phyloP scores from a whole-genome alignment of 2,888 invertebrate genomes.

The Osedax fenrisi region DNA sequence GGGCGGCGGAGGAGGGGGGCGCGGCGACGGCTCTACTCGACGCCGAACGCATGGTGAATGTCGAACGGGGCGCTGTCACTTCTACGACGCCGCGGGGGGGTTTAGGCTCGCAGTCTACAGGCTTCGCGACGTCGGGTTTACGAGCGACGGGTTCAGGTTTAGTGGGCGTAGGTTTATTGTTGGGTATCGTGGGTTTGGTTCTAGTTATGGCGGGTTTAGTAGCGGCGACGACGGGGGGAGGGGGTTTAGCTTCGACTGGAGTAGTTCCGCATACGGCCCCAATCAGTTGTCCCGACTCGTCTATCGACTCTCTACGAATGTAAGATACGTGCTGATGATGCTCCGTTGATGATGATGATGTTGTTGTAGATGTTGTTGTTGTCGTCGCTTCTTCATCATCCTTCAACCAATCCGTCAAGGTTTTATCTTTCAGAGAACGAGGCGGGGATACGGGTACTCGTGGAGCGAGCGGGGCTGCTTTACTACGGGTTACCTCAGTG shows the following conservation, averaged over 20 bases:
- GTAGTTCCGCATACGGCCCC: not conserved
- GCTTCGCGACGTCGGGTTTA: not conserved
- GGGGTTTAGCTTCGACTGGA: not conserved
- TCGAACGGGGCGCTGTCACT: not conserved
- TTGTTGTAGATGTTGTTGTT: not conserved
- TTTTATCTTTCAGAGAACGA: not conserved
- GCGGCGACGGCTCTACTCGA: conserved; percentile 26
- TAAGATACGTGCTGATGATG: not conserved
- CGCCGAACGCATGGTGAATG: not conserved
- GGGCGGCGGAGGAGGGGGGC: conserved; percentile 9
- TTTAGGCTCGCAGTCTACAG: too few relatives aligned
- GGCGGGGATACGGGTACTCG: not conserved
- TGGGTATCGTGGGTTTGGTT: not conserved
- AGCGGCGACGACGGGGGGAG: not conserved
- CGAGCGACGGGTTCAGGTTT: not conserved
- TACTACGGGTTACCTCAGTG: not conserved
- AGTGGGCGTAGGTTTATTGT: too few relatives aligned
- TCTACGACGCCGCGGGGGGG: not conserved
- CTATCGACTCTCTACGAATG: not conserved
- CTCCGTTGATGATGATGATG: not conserved
- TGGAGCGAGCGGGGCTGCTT: not conserved
- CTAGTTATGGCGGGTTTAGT: not conserved
- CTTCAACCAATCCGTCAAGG: not conserved
- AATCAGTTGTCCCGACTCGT: not conserved
- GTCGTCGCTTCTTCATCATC: not conserved